Conservation (phyloP, 1,140 invertebrate genomes). For the Aphelinus atriplicis region DNA sequence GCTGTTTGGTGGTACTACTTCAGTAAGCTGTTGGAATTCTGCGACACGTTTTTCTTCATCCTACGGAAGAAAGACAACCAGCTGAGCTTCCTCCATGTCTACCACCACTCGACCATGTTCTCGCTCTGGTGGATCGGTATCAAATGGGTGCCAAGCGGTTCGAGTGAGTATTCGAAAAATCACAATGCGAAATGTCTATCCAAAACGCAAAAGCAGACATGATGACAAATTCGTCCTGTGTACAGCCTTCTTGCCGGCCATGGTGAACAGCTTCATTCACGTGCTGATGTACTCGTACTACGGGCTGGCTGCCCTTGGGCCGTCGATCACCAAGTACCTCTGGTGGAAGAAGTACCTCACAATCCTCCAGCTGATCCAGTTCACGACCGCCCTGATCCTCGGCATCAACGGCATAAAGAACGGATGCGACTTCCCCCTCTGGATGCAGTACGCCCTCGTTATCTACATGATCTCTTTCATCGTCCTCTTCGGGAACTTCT, state of each 20-base stretch:
- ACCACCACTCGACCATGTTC: constrained; percentile 94
- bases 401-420: constrained; percentile 84
- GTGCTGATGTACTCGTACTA: constrained; percentile 96
- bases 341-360: constrained; percentile 98
- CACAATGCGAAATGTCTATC: not conserved
- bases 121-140: constrained; percentile 95
- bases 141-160: constrained; percentile 96
- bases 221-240: too few relatives aligned
- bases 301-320: constrained; percentile 84
- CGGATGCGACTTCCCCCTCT: constrained; percentile 88
- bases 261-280: constrained; percentile 92
- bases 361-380: constrained; percentile 87
- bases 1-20: constrained; percentile 98
- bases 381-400: constrained; percentile 83
- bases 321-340: constrained; percentile 79
- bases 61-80: constrained; percentile 88
- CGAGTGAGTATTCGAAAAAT: constrained; percentile 73
- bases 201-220: too few relatives aligned
- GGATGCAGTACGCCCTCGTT: constrained; percentile 94
- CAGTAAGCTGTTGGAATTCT: constrained; percentile 93
- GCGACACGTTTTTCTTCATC: constrained; percentile 93
- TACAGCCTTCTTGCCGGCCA: constrained; percentile 83
- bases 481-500: constrained; percentile 92
- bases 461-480: constrained; percentile 92
- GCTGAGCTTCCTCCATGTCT: constrained; percentile 89